Conservation (phyloP, 1,140 invertebrate genomes). For the Drosophila baimaii region DNA sequence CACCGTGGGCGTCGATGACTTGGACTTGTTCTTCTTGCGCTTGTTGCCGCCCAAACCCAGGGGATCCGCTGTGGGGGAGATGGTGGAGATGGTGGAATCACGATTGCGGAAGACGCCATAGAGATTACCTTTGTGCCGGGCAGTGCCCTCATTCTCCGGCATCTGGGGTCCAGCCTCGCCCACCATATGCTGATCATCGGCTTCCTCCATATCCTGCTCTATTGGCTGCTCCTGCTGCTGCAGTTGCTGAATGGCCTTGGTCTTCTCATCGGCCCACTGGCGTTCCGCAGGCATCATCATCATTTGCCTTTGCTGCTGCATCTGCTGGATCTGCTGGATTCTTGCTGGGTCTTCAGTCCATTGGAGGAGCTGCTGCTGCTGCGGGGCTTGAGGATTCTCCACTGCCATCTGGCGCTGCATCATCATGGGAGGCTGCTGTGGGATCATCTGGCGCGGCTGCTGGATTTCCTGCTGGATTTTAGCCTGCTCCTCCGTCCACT, state of each 20-base stretch:
- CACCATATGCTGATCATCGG: slow-evolving; percentile 19
- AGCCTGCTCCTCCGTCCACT: slow-evolving; percentile 11
- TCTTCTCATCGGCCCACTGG: slow-evolving; percentile 17
- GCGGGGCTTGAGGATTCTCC: slow-evolving; percentile 19
- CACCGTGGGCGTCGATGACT: slow-evolving; percentile 31
- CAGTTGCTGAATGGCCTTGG: slow-evolving; percentile 5
- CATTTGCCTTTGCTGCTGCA: slow-evolving; percentile 8
- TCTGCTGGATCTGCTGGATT: slow-evolving; percentile 13
- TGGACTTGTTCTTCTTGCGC: slow-evolving; percentile 59
- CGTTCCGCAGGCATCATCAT: slow-evolving; percentile 18
- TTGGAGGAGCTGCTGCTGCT: slow-evolving; percentile 22
- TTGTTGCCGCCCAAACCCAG: slow-evolving; percentile 57
- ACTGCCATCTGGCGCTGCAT: slow-evolving; percentile 28
- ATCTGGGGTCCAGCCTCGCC: slow-evolving; percentile 74
- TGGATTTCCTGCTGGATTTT: not conserved
- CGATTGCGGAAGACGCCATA: slow-evolving; percentile 66
- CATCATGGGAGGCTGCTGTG: slow-evolving; percentile 29
- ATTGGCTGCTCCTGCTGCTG: slow-evolving; percentile 3
- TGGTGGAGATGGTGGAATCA: slow-evolving; percentile 20
- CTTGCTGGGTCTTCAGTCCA: slow-evolving; percentile 15
- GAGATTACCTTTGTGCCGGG: slow-evolving; percentile 80
- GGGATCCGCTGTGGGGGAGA: slow-evolving; percentile 40
- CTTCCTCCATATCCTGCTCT: not conserved
- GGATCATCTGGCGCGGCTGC: not conserved
- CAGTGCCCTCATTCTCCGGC: slow-evolving; percentile 42